These are phyloP conservation scores for Epizoanthus scotinus DNA, from an alignment of 92 coral and sea anemone species.

Conservation along the genomic window DNA sequence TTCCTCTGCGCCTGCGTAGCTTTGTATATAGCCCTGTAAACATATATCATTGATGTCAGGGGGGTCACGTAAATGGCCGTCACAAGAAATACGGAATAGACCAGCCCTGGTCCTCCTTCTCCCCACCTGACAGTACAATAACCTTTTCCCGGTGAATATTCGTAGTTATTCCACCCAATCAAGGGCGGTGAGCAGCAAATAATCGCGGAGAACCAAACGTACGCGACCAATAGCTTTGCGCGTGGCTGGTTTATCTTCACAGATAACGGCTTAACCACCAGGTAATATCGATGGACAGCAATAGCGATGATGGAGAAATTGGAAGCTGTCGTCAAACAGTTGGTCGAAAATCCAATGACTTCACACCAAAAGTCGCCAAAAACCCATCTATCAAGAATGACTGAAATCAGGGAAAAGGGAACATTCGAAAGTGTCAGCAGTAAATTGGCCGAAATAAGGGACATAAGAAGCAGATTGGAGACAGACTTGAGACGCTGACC, in stretches of 20 bases:
- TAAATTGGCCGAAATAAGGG: slow-evolving; percentile 65
- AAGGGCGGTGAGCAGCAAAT: slow-evolving; percentile 75
- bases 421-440: slow-evolving; percentile 55
- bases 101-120: slow-evolving; percentile 76
- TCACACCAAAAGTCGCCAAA: slow-evolving; percentile 78
- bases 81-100: slow-evolving; percentile 61
- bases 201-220: slow-evolving; percentile 81
- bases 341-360: slow-evolving; percentile 68
- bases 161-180: slow-evolving; percentile 86
- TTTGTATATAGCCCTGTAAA: slow-evolving; percentile 83
- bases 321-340: slow-evolving; percentile 68
- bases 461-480: slow-evolving; percentile 66
- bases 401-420: slow-evolving; percentile 74
- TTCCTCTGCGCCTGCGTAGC: slow-evolving; percentile 66
- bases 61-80: slow-evolving; percentile 64
- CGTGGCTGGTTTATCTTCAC: slow-evolving; percentile 66
- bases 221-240: slow-evolving; percentile 73
- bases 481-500: slow-evolving; percentile 66
- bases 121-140: slow-evolving; percentile 82
- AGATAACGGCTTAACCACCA: slow-evolving; percentile 83
- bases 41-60: slow-evolving; percentile 54
- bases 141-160: slow-evolving; percentile 74
- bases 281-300: slow-evolving; percentile 86
- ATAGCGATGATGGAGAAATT: slow-evolving; percentile 74
- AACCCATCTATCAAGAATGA: slow-evolving; percentile 80